Percentiles rank a stretch among this genome's conserved stretches.
phyloP scores from a whole-genome alignment of 92 coral and sea anemone genomes.

The Porites lobata region DNA sequence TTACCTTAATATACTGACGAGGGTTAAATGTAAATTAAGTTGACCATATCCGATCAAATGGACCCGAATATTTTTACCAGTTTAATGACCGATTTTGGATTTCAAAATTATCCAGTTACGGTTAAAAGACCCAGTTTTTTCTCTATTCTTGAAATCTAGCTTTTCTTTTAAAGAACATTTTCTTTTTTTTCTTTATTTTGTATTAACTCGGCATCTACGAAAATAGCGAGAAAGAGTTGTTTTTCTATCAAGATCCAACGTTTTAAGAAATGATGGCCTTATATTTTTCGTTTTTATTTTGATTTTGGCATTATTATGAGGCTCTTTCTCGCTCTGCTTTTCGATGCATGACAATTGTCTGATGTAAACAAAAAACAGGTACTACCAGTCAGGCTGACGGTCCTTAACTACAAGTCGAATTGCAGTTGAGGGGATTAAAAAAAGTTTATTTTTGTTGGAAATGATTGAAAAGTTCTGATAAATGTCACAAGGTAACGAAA shows the following conservation, averaged over 20 bases:
- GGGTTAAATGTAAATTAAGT: not conserved
- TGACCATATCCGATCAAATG: not conserved
- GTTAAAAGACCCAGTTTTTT: not conserved
- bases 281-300: not conserved
- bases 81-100: constrained; percentile 13
- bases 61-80: not conserved
- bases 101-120: not conserved
- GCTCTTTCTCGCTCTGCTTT: constrained; percentile 50
- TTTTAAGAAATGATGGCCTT: no score
- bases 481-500: not conserved
- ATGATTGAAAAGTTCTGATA: not conserved
- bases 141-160: not conserved
- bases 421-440: not conserved
- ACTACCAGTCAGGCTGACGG: constrained; percentile 54
- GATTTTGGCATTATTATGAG: constrained; percentile 4
- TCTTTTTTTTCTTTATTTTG: not conserved
- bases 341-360: constrained; percentile 61
- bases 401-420: constrained; percentile 27
- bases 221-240: not conserved
- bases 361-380: constrained; percentile 91
- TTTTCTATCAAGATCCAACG: not conserved
- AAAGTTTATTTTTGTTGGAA: not conserved
- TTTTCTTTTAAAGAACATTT: not conserved
- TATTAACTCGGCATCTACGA: not conserved
- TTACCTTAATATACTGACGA: constrained; percentile 2